Evolutionary conservation across 2,797 vertebrate species (phyloP).

Genomic region (Buceros bicornis): DNA sequence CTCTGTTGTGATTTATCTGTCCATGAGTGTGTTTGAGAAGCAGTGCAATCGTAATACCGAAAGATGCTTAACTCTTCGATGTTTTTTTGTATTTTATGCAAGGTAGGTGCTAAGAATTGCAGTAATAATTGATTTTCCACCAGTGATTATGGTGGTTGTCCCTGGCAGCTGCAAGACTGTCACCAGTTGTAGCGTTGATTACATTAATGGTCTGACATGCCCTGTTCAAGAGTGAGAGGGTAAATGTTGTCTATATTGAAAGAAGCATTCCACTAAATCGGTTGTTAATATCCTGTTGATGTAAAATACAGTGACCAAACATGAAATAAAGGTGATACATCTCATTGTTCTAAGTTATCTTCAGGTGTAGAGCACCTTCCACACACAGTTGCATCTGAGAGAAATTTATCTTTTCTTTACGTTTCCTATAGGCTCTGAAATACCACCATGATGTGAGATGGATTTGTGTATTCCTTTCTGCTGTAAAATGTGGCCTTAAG

Average conservation of each 20-base stretch:
- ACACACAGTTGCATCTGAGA: background rate
- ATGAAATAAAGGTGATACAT: background rate
- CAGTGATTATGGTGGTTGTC: background rate
- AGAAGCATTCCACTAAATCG: background rate
- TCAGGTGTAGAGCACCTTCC: background rate
- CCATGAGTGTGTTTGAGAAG: background rate
- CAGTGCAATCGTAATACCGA: background rate
- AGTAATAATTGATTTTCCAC: background rate
- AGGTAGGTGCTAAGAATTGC: background rate
- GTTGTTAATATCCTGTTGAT: background rate
- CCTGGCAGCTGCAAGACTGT: background rate
- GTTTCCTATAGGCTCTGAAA: background rate
- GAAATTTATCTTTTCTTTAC: background rate
- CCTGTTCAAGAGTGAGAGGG: background rate
- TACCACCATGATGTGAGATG: background rate
- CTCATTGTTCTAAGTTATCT: background rate
- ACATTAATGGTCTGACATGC: background rate
- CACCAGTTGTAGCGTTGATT: background rate
- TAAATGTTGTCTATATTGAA: background rate
- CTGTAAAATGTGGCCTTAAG: background rate
- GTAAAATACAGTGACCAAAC: background rate
- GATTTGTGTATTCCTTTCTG: background rate
- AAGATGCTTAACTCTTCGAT: background rate
- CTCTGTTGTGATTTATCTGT: background rate
- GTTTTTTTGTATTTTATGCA: background rate